Base-by-base conservation (phyloP, 2,797 vertebrate genomes). In the Rhinophrynus dorsalis region DNA sequence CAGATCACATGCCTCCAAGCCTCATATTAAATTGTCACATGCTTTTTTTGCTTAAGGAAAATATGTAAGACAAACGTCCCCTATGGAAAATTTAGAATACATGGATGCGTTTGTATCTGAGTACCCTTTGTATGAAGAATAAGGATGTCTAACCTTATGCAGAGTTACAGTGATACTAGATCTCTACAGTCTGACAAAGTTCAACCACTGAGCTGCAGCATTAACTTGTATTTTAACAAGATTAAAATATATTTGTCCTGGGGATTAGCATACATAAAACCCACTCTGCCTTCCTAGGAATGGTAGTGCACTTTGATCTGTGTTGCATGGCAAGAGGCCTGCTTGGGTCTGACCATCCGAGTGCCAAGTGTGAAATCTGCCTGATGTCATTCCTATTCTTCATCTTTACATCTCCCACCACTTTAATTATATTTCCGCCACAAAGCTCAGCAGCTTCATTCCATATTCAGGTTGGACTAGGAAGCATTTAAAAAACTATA, bases 171-270 rank as follows among this genome's bases (percentile, higher is more conserved):
- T 91, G 90, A 90, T 90, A 90, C 91, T 89, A 92, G 89, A 89
- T 88, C 90, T 92, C 90, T 92, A 83, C 81, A 83, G 83, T 86
- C 89, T 86, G 88, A 91, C 89, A 94, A 94, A 94, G 92, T 96
- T 94, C 93, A 92, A 85, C 90, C 89, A 86, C 90, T 91, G 92
- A 93, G 91, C 92, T 91, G 90, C 80, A 77, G 94, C 92, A 94
- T 97, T 97, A 97, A 96, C 94, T 97, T 98, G 96, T 98, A 95
- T 97, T 96, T 91, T 98, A 98, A 99, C 94, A 95, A 99, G 96
- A 98, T 99, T 98, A 99, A 95, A 99, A 98, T 96, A 96, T 97
- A 96, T 97, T 98, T 98, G 95, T 95, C 94, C 94, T 94, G 94
- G 92, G 96, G 96, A 97, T 99, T 98, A 99, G 94, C 94, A 95